These are phyloP conservation scores for Ochropleura plecta DNA, from an alignment of 2,888 invertebrate species.

Conservation along the genomic window DNA sequence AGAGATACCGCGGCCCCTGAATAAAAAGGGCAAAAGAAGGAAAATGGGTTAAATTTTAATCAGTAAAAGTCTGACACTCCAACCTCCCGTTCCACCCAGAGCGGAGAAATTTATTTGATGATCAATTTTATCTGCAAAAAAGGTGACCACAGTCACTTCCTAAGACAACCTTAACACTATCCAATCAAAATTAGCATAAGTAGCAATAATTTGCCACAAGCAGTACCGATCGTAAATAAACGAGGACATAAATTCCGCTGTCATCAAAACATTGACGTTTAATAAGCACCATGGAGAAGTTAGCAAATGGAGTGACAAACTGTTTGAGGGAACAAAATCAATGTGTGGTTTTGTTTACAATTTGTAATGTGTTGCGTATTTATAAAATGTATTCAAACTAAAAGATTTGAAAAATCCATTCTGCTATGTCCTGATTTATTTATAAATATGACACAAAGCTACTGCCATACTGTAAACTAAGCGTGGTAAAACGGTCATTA, in stretches of 20 bases:
- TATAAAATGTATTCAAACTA: not conserved
- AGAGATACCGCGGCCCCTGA: no score
- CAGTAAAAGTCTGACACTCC: no score
- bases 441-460: not conserved
- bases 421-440: not conserved
- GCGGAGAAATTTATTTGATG: no score
- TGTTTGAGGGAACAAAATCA: not conserved
- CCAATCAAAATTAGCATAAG: conserved; percentile 40
- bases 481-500: not conserved
- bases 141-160: conserved; percentile 6
- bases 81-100: no score
- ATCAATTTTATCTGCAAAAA: not conserved
- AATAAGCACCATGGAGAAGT: conserved; percentile 38
- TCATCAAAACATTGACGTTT: conserved; percentile 55
- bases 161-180: conserved; percentile 27
- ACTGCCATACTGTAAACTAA: not conserved
- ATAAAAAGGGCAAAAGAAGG: no score
- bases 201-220: conserved; percentile 41
- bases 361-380: no score
- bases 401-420: not conserved
- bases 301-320: conserved; percentile 16
- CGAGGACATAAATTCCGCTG: conserved; percentile 43
- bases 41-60: no score
- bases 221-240: conserved; percentile 44
- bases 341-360: not conserved